These are phyloP conservation scores for Pedicia rivosa DNA, from an alignment of 2,888 invertebrate genomes.

Conservation along the genomic window DNA sequence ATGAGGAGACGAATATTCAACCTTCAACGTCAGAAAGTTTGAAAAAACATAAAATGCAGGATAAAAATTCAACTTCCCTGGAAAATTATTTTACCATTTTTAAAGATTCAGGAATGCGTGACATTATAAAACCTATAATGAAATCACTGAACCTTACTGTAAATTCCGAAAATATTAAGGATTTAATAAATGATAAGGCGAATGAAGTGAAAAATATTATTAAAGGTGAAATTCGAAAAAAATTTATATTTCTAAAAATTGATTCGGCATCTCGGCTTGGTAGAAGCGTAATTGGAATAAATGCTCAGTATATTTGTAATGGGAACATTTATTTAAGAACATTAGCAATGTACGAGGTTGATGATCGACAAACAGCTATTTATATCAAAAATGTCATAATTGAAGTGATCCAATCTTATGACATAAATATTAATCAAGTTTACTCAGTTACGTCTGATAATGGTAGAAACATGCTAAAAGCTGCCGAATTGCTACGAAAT, in stretches of 20 bases:
- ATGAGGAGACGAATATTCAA: no score
- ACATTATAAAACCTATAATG: conserved; percentile 3
- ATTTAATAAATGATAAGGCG: neutral
- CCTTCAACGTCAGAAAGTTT: no score
- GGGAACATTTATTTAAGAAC: neutral
- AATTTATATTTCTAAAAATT: neutral
- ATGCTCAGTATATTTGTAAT: conserved; percentile 1
- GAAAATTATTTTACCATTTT: neutral
- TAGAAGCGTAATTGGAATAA: conserved; percentile 3
- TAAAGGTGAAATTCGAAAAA: neutral
- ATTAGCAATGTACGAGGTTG: neutral
- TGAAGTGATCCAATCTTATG: neutral
- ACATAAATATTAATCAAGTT: neutral
- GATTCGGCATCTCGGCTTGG: conserved; percentile 2
- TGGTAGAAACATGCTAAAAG: neutral
- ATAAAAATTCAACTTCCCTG: neutral
- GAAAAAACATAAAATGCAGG: no score
- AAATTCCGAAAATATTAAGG: conserved; percentile 3
- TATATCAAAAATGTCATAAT: conserved; percentile 2
- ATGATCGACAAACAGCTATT: conserved; percentile 1
- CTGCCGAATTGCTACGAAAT: neutral
- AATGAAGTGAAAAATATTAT: neutral
- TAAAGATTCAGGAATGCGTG: neutral
- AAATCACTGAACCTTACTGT: neutral
- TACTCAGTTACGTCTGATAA: conserved; percentile 1